Conservation (phyloP, 1,140 invertebrate species). For the Hermetia illucens region DNA sequence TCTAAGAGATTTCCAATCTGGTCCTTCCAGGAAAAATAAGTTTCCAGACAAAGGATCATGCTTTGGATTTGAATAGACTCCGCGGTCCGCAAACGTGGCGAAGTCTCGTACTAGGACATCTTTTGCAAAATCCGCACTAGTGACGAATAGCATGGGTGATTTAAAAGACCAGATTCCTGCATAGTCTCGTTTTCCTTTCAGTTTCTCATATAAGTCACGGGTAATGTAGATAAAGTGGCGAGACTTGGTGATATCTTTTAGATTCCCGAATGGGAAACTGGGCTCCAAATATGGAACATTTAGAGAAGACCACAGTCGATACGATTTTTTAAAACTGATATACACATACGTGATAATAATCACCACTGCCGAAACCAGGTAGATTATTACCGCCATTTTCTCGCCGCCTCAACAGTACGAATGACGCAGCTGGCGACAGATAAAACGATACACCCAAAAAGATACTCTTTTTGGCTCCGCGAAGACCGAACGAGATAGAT, state of each 20-base stretch:
- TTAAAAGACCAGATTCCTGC: slow-evolving; percentile 10
- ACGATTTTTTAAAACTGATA: background rate
- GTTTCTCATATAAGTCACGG: slow-evolving; percentile 1
- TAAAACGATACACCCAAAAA: too few species aligned
- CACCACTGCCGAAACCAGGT: too few species aligned
- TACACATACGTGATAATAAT: too few species aligned
- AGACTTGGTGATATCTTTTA: background rate
- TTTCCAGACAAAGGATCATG: slow-evolving; percentile 11
- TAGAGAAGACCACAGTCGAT: slow-evolving; percentile 1
- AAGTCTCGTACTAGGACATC: slow-evolving; percentile 12
- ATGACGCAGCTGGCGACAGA: too few species aligned
- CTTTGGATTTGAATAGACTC: slow-evolving; percentile 8
- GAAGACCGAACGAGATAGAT: too few species aligned
- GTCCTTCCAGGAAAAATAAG: slow-evolving; percentile 13
- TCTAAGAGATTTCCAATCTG: slow-evolving; percentile 34
- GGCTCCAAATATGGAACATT: slow-evolving; percentile 5
- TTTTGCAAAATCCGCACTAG: slow-evolving; percentile 21
- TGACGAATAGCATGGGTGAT: slow-evolving; percentile 19
- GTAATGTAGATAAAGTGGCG: background rate
- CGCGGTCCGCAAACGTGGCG: slow-evolving; percentile 11
- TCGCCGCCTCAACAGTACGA: too few species aligned
- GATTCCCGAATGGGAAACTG: slow-evolving; percentile 4
- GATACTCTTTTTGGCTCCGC: too few species aligned
- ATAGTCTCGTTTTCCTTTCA: slow-evolving; percentile 1
- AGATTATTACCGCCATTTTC: too few species aligned